These are phyloP conservation scores for Peromyscus eremicus DNA, from an alignment of 2,797 vertebrate species.

Conservation along the genomic window DNA sequence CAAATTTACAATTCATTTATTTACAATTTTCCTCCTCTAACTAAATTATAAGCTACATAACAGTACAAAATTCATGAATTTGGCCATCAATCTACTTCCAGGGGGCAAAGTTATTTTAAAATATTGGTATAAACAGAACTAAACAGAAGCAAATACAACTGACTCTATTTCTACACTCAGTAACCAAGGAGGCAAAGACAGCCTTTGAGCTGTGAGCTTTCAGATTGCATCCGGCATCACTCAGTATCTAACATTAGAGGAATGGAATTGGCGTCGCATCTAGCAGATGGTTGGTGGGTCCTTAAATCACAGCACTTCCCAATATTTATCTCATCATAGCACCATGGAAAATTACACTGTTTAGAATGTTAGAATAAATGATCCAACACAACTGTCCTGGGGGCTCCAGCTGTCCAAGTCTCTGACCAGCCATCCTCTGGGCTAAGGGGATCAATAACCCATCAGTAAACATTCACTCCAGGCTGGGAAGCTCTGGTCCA, in stretches of 20 bases:
- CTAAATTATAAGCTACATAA: constrained; percentile 25
- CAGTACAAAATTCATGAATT: background rate
- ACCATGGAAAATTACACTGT: constrained; percentile 38
- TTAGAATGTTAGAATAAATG: constrained; percentile 49
- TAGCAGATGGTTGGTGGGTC: constrained; percentile 36
- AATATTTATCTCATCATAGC: constrained; percentile 53
- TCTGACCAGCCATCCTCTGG: background rate
- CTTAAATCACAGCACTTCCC: constrained; percentile 53
- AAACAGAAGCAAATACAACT: background rate
- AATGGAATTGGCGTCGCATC: background rate
- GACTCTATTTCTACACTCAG: background rate
- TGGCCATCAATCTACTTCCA: background rate
- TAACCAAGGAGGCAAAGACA: background rate
- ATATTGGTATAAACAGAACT: background rate
- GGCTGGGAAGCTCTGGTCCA: background rate
- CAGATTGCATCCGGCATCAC: background rate
- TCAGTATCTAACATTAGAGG: background rate
- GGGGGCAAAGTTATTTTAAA: background rate
- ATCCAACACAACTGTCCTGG: constrained; percentile 11
- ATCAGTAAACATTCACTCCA: background rate
- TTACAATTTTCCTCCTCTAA: background rate
- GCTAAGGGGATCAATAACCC: constrained; percentile 42
- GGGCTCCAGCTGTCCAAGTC: background rate
- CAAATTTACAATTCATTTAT: constrained; percentile 4
- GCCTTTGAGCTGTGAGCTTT: background rate